Percentiles rank a stretch among this genome's conserved stretches.
phyloP scores from a whole-genome alignment of 1,140 invertebrate genomes.

The Camponotus vicinus region DNA sequence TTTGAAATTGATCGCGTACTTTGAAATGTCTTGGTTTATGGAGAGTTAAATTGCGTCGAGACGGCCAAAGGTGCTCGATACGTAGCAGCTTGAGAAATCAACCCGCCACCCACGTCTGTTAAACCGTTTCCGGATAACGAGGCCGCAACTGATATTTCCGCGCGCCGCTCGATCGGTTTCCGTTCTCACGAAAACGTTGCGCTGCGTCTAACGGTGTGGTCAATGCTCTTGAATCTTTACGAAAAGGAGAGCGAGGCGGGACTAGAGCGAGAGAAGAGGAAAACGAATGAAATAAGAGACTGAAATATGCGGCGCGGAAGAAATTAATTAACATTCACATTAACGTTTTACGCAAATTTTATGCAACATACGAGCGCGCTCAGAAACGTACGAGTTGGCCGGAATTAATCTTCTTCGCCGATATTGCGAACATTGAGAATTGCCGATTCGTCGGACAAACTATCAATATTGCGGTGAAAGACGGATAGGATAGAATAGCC shows the following conservation, averaged over 20 bases:
- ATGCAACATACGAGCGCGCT: conserved; percentile 20
- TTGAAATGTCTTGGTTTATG: conserved; percentile 1
- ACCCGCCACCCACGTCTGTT: conserved; percentile 47
- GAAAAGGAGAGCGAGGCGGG: conserved; percentile 11
- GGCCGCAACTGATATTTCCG: conserved; percentile 58
- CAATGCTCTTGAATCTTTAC: conserved; percentile 44
- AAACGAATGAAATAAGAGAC: too few species aligned
- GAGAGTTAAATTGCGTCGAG: conserved; percentile 25
- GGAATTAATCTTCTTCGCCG: conserved; percentile 66
- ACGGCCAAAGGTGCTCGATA: not conserved
- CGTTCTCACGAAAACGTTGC: conserved; percentile 37
- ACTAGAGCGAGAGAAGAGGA: not conserved
- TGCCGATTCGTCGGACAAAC: conserved; percentile 71
- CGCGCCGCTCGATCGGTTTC: conserved; percentile 38
- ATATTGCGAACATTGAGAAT: conserved; percentile 58
- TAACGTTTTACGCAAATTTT: conserved; percentile 51
- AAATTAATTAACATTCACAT: conserved; percentile 66
- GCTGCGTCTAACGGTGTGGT: conserved; percentile 32
- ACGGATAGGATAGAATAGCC: conserved; percentile 40
- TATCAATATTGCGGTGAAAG: conserved; percentile 72
- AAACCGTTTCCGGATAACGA: conserved; percentile 48
- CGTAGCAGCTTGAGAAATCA: conserved; percentile 22
- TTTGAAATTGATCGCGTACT: not conserved
- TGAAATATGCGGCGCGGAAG: conserved; percentile 41
- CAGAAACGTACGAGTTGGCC: conserved; percentile 51